A percentile compares a stretch with the other conserved stretches of the same genome.
Evolutionary conservation across 2,797 vertebrate species (phyloP).

Genomic region (Australoheros facetus): DNA sequence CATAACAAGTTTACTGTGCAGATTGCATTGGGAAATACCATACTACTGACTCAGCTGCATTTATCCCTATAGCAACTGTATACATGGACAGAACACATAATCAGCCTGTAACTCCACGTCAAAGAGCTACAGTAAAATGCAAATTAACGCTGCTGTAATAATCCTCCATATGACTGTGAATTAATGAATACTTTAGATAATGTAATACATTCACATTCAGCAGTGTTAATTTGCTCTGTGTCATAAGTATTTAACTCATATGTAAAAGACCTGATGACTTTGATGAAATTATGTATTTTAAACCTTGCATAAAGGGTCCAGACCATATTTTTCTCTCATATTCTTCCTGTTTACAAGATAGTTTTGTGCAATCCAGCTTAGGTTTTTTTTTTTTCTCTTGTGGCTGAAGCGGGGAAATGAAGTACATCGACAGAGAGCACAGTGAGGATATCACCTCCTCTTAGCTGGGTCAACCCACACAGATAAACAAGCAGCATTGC

Average conservation of each 20-base stretch:
- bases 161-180: neutral
- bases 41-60: neutral
- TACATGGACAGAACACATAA: neutral
- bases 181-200: neutral
- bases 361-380: neutral
- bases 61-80: neutral
- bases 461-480: slow-evolving; percentile 21
- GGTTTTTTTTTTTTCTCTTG: neutral
- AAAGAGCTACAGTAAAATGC: neutral
- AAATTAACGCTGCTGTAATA: neutral
- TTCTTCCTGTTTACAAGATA: neutral
- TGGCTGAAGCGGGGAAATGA: neutral
- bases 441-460: slow-evolving; percentile 7
- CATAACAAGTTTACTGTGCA: too few relatives aligned
- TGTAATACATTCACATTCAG: neutral
- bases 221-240: neutral
- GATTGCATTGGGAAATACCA: neutral
- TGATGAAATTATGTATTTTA: neutral
- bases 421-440: slow-evolving; percentile 23
- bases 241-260: neutral
- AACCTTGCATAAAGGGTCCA: neutral
- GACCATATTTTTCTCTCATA: neutral
- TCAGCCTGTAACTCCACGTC: neutral
- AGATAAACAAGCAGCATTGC: slow-evolving; percentile 61
- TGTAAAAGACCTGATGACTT: neutral